These are phyloP conservation scores for Chanos chanos DNA, from an alignment of 2,797 vertebrate genomes.

Conservation along the genomic window DNA sequence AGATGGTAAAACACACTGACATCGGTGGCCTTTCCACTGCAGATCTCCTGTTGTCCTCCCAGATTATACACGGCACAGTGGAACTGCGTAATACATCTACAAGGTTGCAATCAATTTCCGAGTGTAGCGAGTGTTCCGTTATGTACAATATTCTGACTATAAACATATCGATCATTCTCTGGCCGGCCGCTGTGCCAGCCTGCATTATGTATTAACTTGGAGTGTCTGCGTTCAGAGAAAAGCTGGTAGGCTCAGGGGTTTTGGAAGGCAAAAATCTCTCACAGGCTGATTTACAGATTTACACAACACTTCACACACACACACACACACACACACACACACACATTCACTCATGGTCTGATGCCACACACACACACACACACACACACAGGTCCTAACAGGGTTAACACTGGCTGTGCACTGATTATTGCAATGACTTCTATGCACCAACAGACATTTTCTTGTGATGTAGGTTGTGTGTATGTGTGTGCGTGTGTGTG, in stretches of 20 bases:
- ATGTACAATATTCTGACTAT: slow-evolving; percentile 23
- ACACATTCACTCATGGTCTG: too few species aligned
- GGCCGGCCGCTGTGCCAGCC: slow-evolving; percentile 37
- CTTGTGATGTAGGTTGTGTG: background rate
- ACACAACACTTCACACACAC: slow-evolving; percentile 10
- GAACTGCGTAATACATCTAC: slow-evolving; percentile 4
- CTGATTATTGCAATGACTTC: too few species aligned
- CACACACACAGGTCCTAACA: too few species aligned
- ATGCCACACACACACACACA: too few species aligned
- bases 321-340: background rate
- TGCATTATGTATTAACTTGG: slow-evolving; percentile 43
- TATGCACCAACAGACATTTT: background rate
- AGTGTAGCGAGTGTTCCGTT: background rate
- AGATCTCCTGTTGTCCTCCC: too few species aligned
- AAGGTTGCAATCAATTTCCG: slow-evolving; percentile 21
- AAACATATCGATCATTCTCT: slow-evolving; percentile 42
- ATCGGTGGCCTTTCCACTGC: too few species aligned
- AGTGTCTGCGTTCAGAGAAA: slow-evolving; percentile 38
- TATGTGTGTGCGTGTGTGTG: background rate
- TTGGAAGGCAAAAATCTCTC: slow-evolving; percentile 40
- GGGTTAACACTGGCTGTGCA: too few species aligned
- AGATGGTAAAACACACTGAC: too few species aligned
- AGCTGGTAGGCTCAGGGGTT: too few species aligned
- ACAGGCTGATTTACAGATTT: slow-evolving; percentile 21
- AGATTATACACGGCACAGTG: slow-evolving; percentile 5